A percentile compares a stretch with the other conserved stretches of the same genome.
Evolutionary conservation across 2,113 vertebrate genomes (phyloP).

Genomic region (Monarcha castaneiventris): DNA sequence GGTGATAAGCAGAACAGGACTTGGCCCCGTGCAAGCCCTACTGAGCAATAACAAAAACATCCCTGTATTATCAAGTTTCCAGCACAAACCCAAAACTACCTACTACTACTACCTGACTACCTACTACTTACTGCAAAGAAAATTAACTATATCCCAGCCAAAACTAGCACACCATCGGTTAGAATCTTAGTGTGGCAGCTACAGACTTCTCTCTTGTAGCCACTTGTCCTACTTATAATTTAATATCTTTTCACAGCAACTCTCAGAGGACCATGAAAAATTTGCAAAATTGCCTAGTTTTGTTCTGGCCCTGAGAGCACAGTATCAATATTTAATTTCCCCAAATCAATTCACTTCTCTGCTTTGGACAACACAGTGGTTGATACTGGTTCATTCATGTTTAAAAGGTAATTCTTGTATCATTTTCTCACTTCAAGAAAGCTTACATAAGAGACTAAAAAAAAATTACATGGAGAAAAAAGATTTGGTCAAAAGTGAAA

Average conservation of each 20-base stretch:
- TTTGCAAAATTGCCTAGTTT: not conserved
- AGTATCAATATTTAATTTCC: conserved; percentile 52
- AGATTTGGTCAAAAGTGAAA: not conserved
- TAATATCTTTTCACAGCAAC: not conserved
- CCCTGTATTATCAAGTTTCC: not conserved
- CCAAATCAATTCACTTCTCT: conserved; percentile 5
- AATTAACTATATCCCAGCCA: not conserved
- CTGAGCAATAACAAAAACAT: not conserved
- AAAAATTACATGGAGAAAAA: not conserved
- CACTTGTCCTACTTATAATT: not conserved
- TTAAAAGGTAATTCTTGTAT: not conserved
- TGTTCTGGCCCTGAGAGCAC: not conserved
- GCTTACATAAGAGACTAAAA: not conserved
- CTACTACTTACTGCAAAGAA: not conserved
- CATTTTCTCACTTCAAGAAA: not conserved
- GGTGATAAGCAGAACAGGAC: not conserved
- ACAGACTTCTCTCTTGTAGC: not conserved
- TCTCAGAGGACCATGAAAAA: not conserved
- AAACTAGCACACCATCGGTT: not conserved
- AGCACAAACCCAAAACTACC: not conserved
- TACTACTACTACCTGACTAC: too few relatives aligned
- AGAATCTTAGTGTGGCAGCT: not conserved
- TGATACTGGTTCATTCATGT: conserved; percentile 9
- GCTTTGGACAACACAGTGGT: not conserved
- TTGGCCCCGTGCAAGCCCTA: not conserved